A percentile compares a stretch with the other conserved stretches of the same genome.
phyloP scores from a whole-genome alignment of 2,888 invertebrate genomes.

The Hyposoter didymator region DNA sequence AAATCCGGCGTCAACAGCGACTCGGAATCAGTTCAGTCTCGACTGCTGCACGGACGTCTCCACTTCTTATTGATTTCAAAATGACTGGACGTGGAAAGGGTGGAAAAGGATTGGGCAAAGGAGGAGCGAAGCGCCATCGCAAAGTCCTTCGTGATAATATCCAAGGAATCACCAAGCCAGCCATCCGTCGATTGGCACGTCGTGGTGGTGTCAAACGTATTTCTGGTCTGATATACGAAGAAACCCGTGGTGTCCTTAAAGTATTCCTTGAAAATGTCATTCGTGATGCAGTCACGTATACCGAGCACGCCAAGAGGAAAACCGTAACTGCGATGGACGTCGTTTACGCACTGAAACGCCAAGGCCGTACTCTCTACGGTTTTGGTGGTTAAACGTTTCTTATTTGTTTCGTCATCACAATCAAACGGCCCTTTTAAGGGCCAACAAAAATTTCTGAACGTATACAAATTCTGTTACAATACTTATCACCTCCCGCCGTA shows the following conservation, averaged over 20 bases:
- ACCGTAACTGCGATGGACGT: slow-evolving; percentile 10
- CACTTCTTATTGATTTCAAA: neutral
- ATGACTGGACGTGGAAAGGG: slow-evolving; percentile 13
- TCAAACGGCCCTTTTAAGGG: slow-evolving; percentile 36
- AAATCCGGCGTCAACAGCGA: neutral
- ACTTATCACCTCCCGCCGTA: neutral
- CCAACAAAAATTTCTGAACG: slow-evolving; percentile 12
- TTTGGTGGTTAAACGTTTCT: slow-evolving; percentile 1
- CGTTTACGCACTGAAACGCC: slow-evolving; percentile 3
- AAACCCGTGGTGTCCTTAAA: neutral
- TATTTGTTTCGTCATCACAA: neutral
- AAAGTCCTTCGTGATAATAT: slow-evolving; percentile 7
- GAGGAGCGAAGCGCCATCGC: neutral
- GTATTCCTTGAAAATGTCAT: neutral
- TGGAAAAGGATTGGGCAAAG: slow-evolving; percentile 9
- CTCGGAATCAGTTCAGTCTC: neutral
- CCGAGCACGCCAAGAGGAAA: slow-evolving; percentile 21
- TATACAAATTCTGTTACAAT: neutral
- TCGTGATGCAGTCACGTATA: slow-evolving; percentile 12
- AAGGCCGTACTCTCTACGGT: slow-evolving; percentile 20
- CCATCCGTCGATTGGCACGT: neutral
- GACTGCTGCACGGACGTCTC: neutral
- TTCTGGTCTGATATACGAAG: no score
- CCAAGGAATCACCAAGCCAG: neutral
- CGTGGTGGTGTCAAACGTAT: neutral